Conservation (phyloP, 2,888 invertebrate species). For the Lepidonotus clava region DNA sequence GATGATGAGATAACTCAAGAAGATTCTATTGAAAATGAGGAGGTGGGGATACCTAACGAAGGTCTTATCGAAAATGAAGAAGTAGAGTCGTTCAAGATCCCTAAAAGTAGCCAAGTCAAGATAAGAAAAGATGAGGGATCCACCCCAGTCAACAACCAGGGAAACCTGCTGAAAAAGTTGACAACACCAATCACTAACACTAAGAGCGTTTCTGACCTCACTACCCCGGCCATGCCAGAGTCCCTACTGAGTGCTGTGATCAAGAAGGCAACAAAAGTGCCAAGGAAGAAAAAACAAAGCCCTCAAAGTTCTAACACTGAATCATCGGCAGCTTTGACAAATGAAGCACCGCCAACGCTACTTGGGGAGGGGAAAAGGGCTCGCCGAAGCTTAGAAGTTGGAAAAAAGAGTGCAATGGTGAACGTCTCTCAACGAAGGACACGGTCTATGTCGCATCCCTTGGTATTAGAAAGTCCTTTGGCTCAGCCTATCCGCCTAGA, state of each 20-base stretch:
- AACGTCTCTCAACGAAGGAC: background rate
- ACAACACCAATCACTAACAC: background rate
- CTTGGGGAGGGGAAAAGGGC: background rate
- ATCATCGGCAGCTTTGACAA: background rate
- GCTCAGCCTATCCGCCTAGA: background rate
- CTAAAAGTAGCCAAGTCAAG: background rate
- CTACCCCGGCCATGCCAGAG: slow-evolving; percentile 15
- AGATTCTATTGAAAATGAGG: background rate
- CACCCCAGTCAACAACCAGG: background rate
- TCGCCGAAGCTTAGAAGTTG: background rate
- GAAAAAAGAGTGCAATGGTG: background rate
- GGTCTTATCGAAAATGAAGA: background rate
- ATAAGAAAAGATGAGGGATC: background rate
- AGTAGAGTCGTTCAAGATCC: background rate
- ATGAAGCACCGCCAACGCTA: background rate
- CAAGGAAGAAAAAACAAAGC: background rate
- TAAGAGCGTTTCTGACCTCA: background rate
- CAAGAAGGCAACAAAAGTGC: slow-evolving; percentile 26
- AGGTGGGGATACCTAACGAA: background rate
- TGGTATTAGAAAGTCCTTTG: background rate
- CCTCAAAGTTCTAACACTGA: no score
- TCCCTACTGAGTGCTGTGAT: background rate
- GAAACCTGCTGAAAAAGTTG: background rate
- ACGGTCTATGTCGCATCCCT: background rate
- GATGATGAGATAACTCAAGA: background rate